These are phyloP conservation scores for Tokudaia muenninki DNA, from an alignment of 2,797 vertebrate species.

Conservation along the genomic window DNA sequence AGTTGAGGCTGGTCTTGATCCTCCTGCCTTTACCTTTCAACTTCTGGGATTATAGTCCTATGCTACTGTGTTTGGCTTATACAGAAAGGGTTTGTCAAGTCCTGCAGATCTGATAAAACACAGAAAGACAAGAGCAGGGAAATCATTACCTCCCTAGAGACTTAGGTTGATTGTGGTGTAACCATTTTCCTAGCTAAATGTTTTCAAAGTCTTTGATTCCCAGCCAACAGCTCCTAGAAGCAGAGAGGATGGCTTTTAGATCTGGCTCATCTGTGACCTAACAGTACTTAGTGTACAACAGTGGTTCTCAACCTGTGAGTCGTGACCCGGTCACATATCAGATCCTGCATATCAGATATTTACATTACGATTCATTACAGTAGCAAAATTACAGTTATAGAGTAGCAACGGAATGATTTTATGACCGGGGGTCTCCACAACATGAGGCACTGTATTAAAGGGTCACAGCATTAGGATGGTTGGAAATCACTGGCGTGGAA, in stretches of 20 bases:
- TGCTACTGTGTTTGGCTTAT: not conserved
- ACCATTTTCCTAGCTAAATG: not conserved
- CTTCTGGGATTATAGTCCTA: not conserved
- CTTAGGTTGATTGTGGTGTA: conserved; percentile 11
- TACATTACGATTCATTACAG: not conserved
- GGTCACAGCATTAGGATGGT: too few relatives aligned
- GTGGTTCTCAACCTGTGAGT: not conserved
- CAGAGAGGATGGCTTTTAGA: not conserved
- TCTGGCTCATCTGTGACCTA: not conserved
- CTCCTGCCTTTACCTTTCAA: not conserved
- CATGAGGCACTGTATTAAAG: not conserved
- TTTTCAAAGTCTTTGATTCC: conserved; percentile 26
- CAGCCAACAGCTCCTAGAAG: not conserved
- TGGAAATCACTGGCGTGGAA: not conserved
- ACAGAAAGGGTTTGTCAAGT: not conserved
- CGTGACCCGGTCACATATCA: not conserved
- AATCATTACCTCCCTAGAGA: not conserved
- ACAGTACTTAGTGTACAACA: not conserved
- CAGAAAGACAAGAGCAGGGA: not conserved
- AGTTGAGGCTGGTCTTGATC: not conserved
- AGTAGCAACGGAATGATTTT: not conserved
- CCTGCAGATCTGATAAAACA: not conserved
- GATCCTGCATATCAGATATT: not conserved
- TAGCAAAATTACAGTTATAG: not conserved
- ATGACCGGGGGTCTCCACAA: not conserved